Conservation (phyloP, 2,888 invertebrate species). For the Rotaria magnacalcarata region DNA sequence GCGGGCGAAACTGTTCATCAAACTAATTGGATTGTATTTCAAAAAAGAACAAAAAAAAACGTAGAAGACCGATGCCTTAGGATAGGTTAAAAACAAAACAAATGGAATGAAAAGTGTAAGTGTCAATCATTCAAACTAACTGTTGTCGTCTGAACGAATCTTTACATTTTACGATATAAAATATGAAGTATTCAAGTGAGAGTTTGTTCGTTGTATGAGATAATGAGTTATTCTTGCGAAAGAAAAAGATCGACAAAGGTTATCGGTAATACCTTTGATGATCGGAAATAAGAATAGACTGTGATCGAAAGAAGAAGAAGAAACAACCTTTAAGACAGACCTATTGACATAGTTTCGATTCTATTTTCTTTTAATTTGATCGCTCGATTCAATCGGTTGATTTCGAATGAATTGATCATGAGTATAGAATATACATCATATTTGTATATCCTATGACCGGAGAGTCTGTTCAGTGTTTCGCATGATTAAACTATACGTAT, state of each 20-base stretch:
- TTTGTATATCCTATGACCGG: neutral
- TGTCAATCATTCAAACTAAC: neutral
- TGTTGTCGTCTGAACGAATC: neutral
- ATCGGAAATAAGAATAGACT: neutral
- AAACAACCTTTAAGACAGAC: neutral
- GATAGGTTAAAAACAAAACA: neutral
- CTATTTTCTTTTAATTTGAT: neutral
- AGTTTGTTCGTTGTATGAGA: neutral
- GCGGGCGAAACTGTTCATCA: slow-evolving; percentile 1
- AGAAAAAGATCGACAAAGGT: neutral
- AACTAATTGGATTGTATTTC: neutral
- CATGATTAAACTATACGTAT: neutral
- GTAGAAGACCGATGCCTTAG: neutral
- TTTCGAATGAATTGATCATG: neutral
- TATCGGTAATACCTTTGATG: slow-evolving; percentile 5
- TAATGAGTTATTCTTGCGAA: neutral
- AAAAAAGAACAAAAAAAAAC: neutral
- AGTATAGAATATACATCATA: neutral
- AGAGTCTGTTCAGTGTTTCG: neutral
- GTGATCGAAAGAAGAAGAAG: neutral
- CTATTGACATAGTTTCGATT: neutral
- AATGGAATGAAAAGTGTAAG: neutral
- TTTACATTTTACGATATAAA: too few species aligned
- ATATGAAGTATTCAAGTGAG: neutral
- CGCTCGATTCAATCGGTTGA: neutral